Base-by-base conservation (phyloP, 2,797 vertebrate species). In the Pipistrellus pygmaeus region DNA sequence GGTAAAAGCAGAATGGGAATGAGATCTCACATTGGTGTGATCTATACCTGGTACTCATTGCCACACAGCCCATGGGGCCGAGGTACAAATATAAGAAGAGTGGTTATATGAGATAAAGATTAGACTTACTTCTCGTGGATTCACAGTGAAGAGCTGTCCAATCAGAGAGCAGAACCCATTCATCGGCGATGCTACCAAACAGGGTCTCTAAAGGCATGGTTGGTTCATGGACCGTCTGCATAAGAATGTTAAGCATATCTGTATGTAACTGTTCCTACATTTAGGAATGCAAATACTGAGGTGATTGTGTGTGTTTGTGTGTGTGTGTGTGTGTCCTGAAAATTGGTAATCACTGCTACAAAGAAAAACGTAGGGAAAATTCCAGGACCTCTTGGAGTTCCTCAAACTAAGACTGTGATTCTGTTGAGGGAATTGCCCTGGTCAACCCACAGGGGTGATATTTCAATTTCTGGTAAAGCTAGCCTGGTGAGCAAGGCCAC, bases 381-480 rank as follows among this genome's bases (percentile, higher is more conserved):
- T 84, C 13, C 17, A 10, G 53, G 44, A 30, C 4, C 7, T 32
- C 32, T 76, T 77, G 10, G 48, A 73, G 35, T 2, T 88, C n/a
- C 75, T 87, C 38, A 78, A 60, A 88, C 5, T 2, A 46, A 95
- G 48, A 48, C 68, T 83, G 17, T 68, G 88, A 69, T 73, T 86
- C 48, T 85, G 60, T 64, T n/a, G 41, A 81, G 41, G 80, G 25
- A 57, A 9, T 23, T 13, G 23, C 35, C 41, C 32, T 35, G 12
- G 2, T 69, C 20, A 62, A 44, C 55, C 10, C 20, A 25, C 30
- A n/a, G 12, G n/a, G 27, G 38, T 71, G 80, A 53, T 51, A 44
- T 27, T 64, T 82, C 72, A 48, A 0, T 95, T 94, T 91, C 89
- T 92, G 71, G 15, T 71, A 68, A 94, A 92, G 75, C 32, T 72